These are phyloP conservation scores for Plagiodera versicolora DNA, from an alignment of 2,888 invertebrate species.

Conservation along the genomic window DNA sequence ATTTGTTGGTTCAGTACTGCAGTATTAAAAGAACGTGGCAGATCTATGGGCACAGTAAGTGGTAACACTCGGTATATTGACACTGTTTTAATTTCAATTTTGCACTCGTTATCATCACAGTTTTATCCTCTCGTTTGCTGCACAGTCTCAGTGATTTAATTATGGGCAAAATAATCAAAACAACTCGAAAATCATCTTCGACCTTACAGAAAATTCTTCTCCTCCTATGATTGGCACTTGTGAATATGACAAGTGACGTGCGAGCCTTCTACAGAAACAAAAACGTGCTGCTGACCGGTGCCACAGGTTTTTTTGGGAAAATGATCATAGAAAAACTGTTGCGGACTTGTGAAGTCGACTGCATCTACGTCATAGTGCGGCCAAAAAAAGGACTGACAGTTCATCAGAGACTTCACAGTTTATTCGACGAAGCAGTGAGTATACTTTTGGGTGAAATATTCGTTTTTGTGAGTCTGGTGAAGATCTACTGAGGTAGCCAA, in stretches of 20 bases:
- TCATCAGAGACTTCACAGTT: constrained; percentile 53
- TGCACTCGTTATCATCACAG: no score
- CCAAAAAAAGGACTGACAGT: constrained; percentile 41
- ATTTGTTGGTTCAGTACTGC: constrained; percentile 1
- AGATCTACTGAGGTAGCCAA: no score
- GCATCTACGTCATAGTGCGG: constrained; percentile 43
- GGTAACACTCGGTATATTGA: no score
- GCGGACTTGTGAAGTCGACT: constrained; percentile 40
- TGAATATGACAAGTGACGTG: constrained; percentile 35
- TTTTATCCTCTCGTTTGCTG: no score
- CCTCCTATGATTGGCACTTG: background rate
- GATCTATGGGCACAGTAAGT: no score
- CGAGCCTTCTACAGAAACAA: constrained; percentile 42
- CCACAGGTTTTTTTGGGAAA: constrained; percentile 48
- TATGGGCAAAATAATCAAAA: no score
- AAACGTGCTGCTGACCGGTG: constrained; percentile 47
- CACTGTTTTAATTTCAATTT: no score
- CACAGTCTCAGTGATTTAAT: no score
- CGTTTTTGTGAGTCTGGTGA: no score
- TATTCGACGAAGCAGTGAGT: constrained; percentile 64
- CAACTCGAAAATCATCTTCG: no score
- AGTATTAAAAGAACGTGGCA: background rate
- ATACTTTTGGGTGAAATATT: background rate
- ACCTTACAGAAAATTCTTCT: no score
- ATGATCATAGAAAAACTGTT: constrained; percentile 45